phyloP scores from a whole-genome alignment of 2,113 vertebrate genomes.

The Xenopus tropicalis region DNA sequence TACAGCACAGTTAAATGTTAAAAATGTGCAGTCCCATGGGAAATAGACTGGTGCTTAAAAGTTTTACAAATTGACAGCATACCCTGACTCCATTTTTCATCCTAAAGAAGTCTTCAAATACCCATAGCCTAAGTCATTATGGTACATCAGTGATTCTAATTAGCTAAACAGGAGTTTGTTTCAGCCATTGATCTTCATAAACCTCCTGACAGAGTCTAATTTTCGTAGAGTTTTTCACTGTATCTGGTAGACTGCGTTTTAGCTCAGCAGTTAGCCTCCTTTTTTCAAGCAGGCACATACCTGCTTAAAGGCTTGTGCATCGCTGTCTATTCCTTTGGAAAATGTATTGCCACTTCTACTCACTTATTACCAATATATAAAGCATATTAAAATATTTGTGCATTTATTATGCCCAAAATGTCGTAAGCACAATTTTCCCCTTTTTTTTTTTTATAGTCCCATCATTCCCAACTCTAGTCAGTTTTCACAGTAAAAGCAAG shows the following conservation, averaged over 20 bases:
- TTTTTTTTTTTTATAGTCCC: no score
- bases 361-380: no score
- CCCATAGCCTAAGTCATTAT: constrained; percentile 76
- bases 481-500: no score
- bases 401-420: no score
- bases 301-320: no score
- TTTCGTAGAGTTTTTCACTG: constrained; percentile 47
- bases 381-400: no score
- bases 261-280: no score
- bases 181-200: constrained; percentile 82
- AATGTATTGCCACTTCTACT: no score
- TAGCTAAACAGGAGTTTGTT: constrained; percentile 77
- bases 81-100: constrained; percentile 79
- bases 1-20: constrained; percentile 62
- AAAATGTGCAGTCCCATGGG: constrained; percentile 63
- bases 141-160: constrained; percentile 81
- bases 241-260: not conserved
- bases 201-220: constrained; percentile 67
- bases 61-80: constrained; percentile 69
- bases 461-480: no score
- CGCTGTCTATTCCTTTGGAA: no score
- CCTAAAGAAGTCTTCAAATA: constrained; percentile 77
- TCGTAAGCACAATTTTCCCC: no score
- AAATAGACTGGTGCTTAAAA: constrained; percentile 68
- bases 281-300: no score